These are phyloP conservation scores for Elmis aenea DNA, from an alignment of 2,888 invertebrate species.

Conservation along the genomic window DNA sequence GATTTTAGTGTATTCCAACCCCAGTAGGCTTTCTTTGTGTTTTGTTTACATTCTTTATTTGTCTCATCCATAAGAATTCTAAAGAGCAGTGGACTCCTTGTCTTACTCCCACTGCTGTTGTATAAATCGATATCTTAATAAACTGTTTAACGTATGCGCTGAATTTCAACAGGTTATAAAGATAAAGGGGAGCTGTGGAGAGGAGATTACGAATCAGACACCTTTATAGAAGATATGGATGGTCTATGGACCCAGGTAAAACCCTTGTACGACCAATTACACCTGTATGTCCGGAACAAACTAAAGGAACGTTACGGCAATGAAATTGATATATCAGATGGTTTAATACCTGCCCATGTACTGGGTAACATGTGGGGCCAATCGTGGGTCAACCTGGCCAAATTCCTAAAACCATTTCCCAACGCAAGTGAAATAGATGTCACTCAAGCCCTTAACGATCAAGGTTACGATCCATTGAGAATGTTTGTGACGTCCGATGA, in stretches of 20 bases:
- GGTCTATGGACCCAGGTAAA: conserved; percentile 55
- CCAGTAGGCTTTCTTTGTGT: too few relatives aligned
- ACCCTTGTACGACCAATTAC: conserved; percentile 59
- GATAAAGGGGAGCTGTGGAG: conserved; percentile 52
- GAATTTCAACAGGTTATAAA: conserved; percentile 42
- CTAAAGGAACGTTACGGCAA: conserved; percentile 51
- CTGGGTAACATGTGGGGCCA: conserved; percentile 68
- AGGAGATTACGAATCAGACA: conserved; percentile 45
- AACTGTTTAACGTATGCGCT: too few relatives aligned
- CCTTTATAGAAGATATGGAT: conserved; percentile 40
- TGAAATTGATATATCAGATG: conserved; percentile 45
- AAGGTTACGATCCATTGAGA: conserved; percentile 44
- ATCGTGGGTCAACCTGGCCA: conserved; percentile 52
- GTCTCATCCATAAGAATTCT: too few relatives aligned
- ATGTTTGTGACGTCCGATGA: conserved; percentile 58
- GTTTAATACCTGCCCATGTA: conserved; percentile 64
- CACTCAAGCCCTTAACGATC: conserved; percentile 48
- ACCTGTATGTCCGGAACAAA: conserved; percentile 57
- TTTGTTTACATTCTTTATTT: too few relatives aligned
- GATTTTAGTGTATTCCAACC: too few relatives aligned
- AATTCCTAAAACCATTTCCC: conserved; percentile 51
- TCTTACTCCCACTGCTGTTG: too few relatives aligned
- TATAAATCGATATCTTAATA: too few relatives aligned
- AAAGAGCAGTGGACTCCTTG: too few relatives aligned
- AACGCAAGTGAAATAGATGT: conserved; percentile 47